Percentiles rank a stretch among this genome's conserved stretches.
Conservation (phyloP, 1,140 invertebrate genomes). For the Aporrectodea caliginosa region DNA sequence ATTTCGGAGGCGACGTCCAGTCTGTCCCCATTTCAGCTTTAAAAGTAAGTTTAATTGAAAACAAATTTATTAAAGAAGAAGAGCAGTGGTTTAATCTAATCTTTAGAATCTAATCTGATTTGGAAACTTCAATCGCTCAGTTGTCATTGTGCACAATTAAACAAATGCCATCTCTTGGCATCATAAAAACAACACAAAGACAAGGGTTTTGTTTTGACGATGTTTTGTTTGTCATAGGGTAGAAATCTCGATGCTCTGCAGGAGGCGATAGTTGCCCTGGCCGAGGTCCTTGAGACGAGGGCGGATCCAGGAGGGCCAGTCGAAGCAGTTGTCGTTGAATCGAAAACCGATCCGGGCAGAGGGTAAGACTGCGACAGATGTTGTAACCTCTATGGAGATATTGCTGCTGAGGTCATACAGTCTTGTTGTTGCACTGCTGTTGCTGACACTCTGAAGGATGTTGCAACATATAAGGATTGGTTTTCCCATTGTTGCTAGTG, state of each 20-base stretch:
- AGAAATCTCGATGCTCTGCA: constrained; percentile 74
- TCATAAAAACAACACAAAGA: no score
- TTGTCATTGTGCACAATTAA: no score
- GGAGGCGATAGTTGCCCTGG: constrained; percentile 76
- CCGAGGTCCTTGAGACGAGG: constrained; percentile 82
- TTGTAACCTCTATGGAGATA: no score
- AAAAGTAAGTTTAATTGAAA: constrained; percentile 42
- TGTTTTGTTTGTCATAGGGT: constrained; percentile 56
- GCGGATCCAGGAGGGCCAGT: constrained; percentile 75
- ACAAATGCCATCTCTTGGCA: no score
- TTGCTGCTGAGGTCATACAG: no score
- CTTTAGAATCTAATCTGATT: no score
- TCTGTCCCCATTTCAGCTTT: constrained; percentile 87
- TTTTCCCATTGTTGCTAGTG: no score
- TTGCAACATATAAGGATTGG: no score
- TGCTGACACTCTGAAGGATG: no score
- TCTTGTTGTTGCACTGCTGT: no score
- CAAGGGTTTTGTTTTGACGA: neutral
- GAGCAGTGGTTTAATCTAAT: neutral
- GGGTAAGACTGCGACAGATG: no score
- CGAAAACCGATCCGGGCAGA: constrained; percentile 67
- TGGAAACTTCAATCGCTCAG: no score
- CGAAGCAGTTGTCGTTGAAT: constrained; percentile 87
- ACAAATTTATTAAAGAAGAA: constrained; percentile 1
- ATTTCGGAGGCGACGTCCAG: constrained; percentile 87